phyloP scores from a whole-genome alignment of 2,113 vertebrate genomes.

The Nothobranchius kuhntae region DNA sequence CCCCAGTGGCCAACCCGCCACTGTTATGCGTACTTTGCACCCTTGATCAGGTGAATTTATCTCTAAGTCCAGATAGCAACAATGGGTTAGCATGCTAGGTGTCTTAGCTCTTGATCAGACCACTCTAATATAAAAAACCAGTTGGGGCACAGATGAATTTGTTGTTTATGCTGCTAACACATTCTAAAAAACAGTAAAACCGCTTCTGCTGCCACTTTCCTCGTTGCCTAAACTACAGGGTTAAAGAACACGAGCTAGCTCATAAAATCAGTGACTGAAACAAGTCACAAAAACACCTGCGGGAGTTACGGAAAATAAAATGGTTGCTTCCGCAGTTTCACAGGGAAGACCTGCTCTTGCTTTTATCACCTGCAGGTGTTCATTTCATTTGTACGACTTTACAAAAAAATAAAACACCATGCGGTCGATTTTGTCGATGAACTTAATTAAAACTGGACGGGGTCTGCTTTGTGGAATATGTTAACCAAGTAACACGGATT shows the following conservation, averaged over 20 bases:
- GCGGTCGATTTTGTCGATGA: background rate
- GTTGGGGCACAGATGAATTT: background rate
- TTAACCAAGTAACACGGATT: background rate
- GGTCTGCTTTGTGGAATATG: background rate
- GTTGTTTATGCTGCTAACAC: too few relatives aligned
- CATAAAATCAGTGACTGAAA: too few relatives aligned
- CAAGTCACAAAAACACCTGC: conserved; percentile 37
- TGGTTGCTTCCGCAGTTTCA: conserved; percentile 25
- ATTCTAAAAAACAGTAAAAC: too few relatives aligned
- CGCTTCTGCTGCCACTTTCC: background rate
- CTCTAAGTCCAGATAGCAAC: too few relatives aligned
- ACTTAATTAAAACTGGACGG: background rate
- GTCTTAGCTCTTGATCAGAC: too few relatives aligned
- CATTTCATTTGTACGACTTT: too few relatives aligned
- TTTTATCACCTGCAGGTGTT: background rate
- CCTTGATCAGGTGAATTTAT: too few relatives aligned
- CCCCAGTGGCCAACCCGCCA: too few relatives aligned
- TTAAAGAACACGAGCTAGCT: conserved; percentile 37
- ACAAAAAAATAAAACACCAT: background rate
- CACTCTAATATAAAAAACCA: too few relatives aligned
- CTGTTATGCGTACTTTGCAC: too few relatives aligned
- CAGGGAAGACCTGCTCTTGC: conserved; percentile 21
- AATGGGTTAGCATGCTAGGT: too few relatives aligned
- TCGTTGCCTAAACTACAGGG: conserved; percentile 9
- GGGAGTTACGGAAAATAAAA: conserved; percentile 31